phyloP scores from a whole-genome alignment of 2,888 invertebrate genomes.

The Morpho achilles region DNA sequence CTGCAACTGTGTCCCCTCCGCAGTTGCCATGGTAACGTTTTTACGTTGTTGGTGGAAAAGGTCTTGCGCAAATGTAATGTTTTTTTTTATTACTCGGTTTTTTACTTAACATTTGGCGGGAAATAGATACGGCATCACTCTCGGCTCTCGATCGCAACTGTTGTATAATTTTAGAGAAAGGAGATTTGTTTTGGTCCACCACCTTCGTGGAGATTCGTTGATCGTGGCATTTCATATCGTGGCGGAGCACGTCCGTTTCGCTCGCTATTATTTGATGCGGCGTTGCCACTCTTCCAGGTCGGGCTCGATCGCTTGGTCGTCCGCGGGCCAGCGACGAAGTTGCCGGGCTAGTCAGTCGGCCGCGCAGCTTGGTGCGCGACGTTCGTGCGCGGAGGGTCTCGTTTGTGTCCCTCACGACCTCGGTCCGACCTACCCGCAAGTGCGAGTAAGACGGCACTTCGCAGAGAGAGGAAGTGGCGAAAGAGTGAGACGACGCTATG shows the following conservation, averaged over 20 bases:
- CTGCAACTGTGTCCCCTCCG: not conserved
- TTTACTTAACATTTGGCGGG: conserved; percentile 42
- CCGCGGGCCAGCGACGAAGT: conserved; percentile 40
- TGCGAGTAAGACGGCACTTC: conserved; percentile 54
- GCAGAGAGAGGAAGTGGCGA: conserved; percentile 39
- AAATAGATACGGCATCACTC: conserved; percentile 42
- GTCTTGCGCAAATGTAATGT: not conserved
- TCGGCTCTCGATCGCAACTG: conserved; percentile 52
- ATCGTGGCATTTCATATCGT: conserved; percentile 68
- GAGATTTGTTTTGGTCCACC: conserved; percentile 77
- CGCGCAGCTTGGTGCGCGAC: conserved; percentile 78
- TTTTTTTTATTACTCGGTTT: too few species aligned
- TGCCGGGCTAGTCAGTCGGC: conserved; percentile 64
- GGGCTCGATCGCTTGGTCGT: conserved; percentile 49
- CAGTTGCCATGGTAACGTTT: conserved; percentile 7
- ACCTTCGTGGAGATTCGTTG: conserved; percentile 59
- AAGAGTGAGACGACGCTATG: conserved; percentile 55
- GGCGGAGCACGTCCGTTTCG: conserved; percentile 63
- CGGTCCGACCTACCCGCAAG: conserved; percentile 39
- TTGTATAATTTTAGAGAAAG: conserved; percentile 78
- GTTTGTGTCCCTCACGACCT: conserved; percentile 50
- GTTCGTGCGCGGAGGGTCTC: conserved; percentile 68
- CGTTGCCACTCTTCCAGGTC: conserved; percentile 63
- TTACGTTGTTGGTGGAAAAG: not conserved
- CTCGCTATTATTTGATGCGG: conserved; percentile 62